Evolutionary conservation across 2,797 vertebrate species (phyloP).

Genomic region (Protonibea diacanthus): DNA sequence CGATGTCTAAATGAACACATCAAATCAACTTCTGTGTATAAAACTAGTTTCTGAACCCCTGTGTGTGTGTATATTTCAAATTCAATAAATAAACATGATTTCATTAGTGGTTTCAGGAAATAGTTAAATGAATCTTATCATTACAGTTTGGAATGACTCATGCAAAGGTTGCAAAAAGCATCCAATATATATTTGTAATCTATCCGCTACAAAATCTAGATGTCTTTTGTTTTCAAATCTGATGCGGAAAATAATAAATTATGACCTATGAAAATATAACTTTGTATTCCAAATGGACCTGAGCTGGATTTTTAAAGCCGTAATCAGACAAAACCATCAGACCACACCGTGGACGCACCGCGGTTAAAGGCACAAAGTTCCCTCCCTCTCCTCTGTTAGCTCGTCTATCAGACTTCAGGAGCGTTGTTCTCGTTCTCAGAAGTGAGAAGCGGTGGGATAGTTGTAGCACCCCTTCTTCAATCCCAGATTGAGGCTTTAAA

Average conservation of each 20-base stretch:
- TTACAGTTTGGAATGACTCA: conserved; percentile 43
- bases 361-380: conserved; percentile 75
- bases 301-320: conserved; percentile 84
- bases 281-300: conserved; percentile 79
- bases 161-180: conserved; percentile 61
- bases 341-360: conserved; percentile 56
- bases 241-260: conserved; percentile 68
- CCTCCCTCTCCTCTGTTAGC: conserved; percentile 28
- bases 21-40: conserved; percentile 39
- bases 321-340: conserved; percentile 76
- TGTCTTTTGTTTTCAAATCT: conserved; percentile 51
- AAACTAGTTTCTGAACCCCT: conserved; percentile 41
- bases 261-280: conserved; percentile 80
- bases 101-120: conserved; percentile 43
- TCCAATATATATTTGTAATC: conserved; percentile 54
- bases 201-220: conserved; percentile 72
- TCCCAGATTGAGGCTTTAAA: conserved; percentile 79
- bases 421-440: conserved; percentile 31
- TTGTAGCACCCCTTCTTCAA: conserved; percentile 41
- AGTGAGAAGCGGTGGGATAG: conserved; percentile 33
- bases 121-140: conserved; percentile 36
- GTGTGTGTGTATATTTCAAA: too few species aligned
- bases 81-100: conserved; percentile 62
- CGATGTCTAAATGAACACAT: conserved; percentile 48
- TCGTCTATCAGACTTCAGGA: conserved; percentile 36